Evolutionary conservation across 1,140 invertebrate genomes (phyloP).

Genomic region (Ceratina australensis): DNA sequence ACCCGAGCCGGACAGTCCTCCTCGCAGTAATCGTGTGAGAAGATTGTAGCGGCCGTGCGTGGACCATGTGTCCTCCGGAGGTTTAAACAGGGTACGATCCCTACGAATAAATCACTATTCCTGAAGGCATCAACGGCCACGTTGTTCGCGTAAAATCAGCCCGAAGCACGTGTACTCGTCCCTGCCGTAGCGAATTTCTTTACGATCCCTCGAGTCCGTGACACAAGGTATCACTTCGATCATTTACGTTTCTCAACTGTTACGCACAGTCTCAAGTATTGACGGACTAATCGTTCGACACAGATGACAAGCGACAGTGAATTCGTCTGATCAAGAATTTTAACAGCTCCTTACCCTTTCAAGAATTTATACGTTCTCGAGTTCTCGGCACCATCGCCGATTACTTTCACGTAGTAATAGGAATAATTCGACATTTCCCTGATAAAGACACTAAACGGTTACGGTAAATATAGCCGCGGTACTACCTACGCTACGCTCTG

Average conservation of each 20-base stretch:
- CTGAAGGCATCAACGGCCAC: not conserved
- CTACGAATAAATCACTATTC: slow-evolving; percentile 48
- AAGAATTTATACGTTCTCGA: slow-evolving; percentile 66
- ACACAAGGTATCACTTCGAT: not conserved
- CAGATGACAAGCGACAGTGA: not conserved
- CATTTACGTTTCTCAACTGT: not conserved
- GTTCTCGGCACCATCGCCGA: slow-evolving; percentile 49
- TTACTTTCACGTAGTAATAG: slow-evolving; percentile 69
- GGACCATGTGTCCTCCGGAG: slow-evolving; percentile 59
- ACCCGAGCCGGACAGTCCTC: slow-evolving; percentile 71
- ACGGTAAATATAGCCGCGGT: slow-evolving; percentile 20
- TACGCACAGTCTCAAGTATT: not conserved
- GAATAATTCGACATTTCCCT: slow-evolving; percentile 67
- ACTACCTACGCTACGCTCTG: not conserved
- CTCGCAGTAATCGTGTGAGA: slow-evolving; percentile 65
- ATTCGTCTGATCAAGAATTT: not conserved
- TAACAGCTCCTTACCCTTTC: slow-evolving; percentile 65
- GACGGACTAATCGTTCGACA: not conserved
- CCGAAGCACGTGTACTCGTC: not conserved
- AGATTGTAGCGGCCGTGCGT: slow-evolving; percentile 70
- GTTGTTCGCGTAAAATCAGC: not conserved
- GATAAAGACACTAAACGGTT: slow-evolving; percentile 8
- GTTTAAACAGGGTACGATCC: slow-evolving; percentile 54
- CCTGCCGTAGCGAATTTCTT: not conserved
- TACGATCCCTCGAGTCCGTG: too few species aligned